These are phyloP conservation scores for Stenichneumon culpator DNA, from an alignment of 2,888 invertebrate species.

Conservation along the genomic window DNA sequence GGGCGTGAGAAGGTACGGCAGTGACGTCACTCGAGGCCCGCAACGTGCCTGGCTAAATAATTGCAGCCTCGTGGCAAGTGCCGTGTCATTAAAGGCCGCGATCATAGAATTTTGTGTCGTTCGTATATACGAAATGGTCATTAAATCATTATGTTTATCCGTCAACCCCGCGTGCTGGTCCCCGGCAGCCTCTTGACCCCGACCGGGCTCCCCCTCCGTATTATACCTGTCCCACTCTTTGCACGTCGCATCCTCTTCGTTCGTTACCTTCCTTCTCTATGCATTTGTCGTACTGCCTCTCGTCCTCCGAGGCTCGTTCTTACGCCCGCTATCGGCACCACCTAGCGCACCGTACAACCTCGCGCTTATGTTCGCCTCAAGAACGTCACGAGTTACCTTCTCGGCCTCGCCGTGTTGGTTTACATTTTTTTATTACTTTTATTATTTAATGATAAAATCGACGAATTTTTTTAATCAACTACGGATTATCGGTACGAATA, in stretches of 20 bases:
- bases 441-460: background rate
- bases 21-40: conserved; percentile 80
- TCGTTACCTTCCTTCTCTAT: conserved; percentile 18
- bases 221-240: conserved; percentile 50
- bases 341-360: conserved; percentile 1
- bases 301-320: conserved; percentile 31
- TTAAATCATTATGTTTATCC: conserved; percentile 84
- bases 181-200: conserved; percentile 82
- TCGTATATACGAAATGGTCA: conserved; percentile 83
- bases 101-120: conserved; percentile 84
- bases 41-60: conserved; percentile 83
- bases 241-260: conserved; percentile 8
- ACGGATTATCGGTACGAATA: conserved; percentile 9
- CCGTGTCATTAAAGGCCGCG: conserved; percentile 83
- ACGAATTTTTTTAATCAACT: background rate
- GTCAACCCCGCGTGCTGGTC: conserved; percentile 80
- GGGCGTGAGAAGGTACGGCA: conserved; percentile 83
- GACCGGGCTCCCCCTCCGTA: conserved; percentile 57
- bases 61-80: conserved; percentile 84
- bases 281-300: conserved; percentile 21
- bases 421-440: background rate
- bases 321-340: conserved; percentile 31
- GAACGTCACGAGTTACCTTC: conserved; percentile 13
- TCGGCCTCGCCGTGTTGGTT: background rate
- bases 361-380: conserved; percentile 3